Conservation (phyloP, 1,140 invertebrate species). For the Temnothorax nylanderi region DNA sequence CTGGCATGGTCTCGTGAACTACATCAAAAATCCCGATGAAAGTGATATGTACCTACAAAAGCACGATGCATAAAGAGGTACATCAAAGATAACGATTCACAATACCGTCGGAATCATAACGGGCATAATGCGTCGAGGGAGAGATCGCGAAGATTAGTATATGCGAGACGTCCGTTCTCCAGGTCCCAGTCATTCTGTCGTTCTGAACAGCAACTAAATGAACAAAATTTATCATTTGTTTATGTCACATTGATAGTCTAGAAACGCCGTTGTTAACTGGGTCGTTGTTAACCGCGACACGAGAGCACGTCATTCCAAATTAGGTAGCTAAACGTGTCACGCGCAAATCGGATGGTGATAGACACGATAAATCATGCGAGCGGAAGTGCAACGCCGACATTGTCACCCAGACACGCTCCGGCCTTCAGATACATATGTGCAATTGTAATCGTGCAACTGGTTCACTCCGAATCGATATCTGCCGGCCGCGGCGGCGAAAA, state of each 20-base stretch:
- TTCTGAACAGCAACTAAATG: not conserved
- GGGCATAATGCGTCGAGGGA: not conserved
- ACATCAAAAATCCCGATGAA: slow-evolving; percentile 18
- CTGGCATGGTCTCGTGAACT: not conserved
- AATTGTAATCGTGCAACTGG: not conserved
- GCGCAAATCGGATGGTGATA: slow-evolving; percentile 5
- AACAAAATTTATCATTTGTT: slow-evolving; percentile 28
- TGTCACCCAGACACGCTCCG: slow-evolving; percentile 23
- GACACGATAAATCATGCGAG: slow-evolving; percentile 43
- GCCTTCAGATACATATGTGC: slow-evolving; percentile 7
- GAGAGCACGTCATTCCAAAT: not conserved
- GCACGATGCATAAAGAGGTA: slow-evolving; percentile 26
- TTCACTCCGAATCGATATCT: slow-evolving; percentile 29
- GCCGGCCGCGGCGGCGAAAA: not conserved
- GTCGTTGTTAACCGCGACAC: not conserved
- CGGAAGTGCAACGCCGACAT: slow-evolving; percentile 42
- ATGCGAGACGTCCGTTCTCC: not conserved
- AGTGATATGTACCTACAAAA: slow-evolving; percentile 18
- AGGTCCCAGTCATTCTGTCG: not conserved
- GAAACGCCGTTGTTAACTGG: slow-evolving; percentile 17
- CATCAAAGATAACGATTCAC: slow-evolving; percentile 52
- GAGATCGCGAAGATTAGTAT: slow-evolving; percentile 17
- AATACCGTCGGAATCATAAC: slow-evolving; percentile 34
- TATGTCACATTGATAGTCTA: not conserved
- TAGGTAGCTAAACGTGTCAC: not conserved